A percentile compares a stretch with the other conserved stretches of the same genome.
phyloP scores from a whole-genome alignment of 2,797 vertebrate species.

The Acipenser ruthenus region DNA sequence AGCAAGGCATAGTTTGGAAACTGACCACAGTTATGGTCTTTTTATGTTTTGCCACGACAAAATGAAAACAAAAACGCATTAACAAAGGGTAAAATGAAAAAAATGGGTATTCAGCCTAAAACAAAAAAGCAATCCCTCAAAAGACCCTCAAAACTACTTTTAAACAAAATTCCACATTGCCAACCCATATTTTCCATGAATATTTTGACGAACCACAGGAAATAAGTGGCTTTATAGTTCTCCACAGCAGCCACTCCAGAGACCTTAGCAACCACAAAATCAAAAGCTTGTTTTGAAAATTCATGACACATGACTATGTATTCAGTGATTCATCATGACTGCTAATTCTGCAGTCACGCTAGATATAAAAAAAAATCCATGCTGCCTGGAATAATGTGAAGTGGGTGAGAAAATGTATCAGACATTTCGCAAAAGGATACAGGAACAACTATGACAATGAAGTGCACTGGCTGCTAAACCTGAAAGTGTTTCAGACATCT shows the following conservation, averaged over 20 bases:
- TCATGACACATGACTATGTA: not conserved
- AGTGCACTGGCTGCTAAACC: too few species aligned
- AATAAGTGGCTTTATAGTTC: not conserved
- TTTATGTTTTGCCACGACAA: too few species aligned
- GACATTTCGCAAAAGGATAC: too few species aligned
- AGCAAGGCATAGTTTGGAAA: too few species aligned
- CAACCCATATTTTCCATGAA: not conserved
- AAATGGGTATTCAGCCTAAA: too few species aligned
- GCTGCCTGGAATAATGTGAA: too few species aligned
- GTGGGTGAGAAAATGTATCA: too few species aligned
- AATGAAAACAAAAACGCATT: too few species aligned
- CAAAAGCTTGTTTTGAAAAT: not conserved
- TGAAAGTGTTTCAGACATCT: too few species aligned
- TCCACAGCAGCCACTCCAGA: not conserved
- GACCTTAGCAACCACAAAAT: not conserved
- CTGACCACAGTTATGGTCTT: too few species aligned
- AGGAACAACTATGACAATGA: too few species aligned
- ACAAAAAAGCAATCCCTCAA: not conserved
- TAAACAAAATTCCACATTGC: not conserved
- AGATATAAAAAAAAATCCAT: not conserved
- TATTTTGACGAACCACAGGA: not conserved
- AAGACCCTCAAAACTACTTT: not conserved
- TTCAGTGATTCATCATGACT: slow-evolving; percentile 1
- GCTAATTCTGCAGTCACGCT: not conserved
- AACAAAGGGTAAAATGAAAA: too few species aligned